Conservation (phyloP, 2,113 vertebrate genomes). For the Tachysurus fulvidraco region DNA sequence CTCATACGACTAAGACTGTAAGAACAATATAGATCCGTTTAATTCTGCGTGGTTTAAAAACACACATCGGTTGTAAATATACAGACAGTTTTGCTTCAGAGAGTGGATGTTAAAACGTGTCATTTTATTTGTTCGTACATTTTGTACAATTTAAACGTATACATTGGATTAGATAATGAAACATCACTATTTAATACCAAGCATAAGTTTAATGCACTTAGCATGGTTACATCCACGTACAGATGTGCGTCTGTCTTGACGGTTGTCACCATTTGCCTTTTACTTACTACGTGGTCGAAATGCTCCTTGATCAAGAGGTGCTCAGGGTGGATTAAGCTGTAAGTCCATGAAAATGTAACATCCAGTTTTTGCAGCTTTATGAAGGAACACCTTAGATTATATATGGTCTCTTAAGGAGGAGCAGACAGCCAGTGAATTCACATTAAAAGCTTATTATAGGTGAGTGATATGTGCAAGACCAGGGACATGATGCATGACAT, state of each 20-base stretch:
- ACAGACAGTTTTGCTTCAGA: not conserved
- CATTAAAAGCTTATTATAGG: not conserved
- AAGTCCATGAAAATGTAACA: not conserved
- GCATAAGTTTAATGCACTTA: not conserved
- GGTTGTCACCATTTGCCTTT: not conserved
- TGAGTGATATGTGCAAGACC: not conserved
- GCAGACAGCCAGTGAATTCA: not conserved
- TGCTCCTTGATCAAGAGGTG: not conserved
- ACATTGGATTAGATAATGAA: not conserved
- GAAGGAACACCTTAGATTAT: not conserved
- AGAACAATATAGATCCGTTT: not conserved
- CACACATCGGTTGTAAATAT: not conserved
- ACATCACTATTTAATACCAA: not conserved
- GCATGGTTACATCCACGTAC: not conserved
- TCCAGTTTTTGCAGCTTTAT: not conserved
- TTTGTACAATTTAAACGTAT: not conserved
- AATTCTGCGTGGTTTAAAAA: not conserved
- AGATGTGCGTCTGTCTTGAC: conserved; percentile 1
- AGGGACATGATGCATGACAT: not conserved
- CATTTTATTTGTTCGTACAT: not conserved
- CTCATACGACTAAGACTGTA: not conserved
- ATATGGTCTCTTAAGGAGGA: not conserved
- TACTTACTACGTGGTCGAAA: not conserved
- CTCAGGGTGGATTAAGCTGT: not conserved
- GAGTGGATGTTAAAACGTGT: not conserved